Evolutionary conservation across 2,888 invertebrate species (phyloP), one percentile per base, ranked within the genome.

Genomic region (Philhelius pedissequus): DNA sequence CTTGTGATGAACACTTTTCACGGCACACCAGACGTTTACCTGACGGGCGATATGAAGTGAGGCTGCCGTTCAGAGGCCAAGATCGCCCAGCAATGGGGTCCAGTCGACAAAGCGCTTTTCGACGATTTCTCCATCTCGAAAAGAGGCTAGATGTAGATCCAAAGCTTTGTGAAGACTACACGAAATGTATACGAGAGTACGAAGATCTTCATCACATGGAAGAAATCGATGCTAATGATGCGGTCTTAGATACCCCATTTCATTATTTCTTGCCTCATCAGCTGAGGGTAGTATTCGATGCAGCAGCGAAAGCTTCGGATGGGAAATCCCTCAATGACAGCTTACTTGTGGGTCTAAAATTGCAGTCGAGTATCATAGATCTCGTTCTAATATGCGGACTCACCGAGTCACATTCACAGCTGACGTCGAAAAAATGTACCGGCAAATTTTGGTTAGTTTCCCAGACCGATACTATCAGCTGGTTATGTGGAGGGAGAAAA

Each of bases 401-500:
- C 62, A 64, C 43, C 52, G 25, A 4, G 32, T 54, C n/a, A 56
- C 64, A 1, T 62, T 64, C 22, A 73, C 54, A 5, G 43, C 52
- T 20, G 52, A 62, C 18, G 64, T 64, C 15, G 62, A 73, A n/a
- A n/a, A 62, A 56, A 71, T 73, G 52, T 73, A 73, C 18, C 27
- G 58, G 5, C 56, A 56, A 45, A 56, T 71, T 15, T 43, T 22
- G 43, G 62, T 62, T 20, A 50, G 48, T 25, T 50, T 50, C 48
- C 45, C 32, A 11, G 71, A 71, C 48, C 35, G 45, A 0, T 32
- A 83, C 22, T 86, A 81, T 62, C 86, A 86, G 48, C 54, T 71
- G 0, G 64, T 18, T 22, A 50, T 60, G 48, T 48, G 7, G 15
- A 15, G 25, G 11, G 27, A 15, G 15, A 27, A 52, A 8, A 52